Conservation (phyloP, 2,888 invertebrate species). For the Cryptus armator region DNA sequence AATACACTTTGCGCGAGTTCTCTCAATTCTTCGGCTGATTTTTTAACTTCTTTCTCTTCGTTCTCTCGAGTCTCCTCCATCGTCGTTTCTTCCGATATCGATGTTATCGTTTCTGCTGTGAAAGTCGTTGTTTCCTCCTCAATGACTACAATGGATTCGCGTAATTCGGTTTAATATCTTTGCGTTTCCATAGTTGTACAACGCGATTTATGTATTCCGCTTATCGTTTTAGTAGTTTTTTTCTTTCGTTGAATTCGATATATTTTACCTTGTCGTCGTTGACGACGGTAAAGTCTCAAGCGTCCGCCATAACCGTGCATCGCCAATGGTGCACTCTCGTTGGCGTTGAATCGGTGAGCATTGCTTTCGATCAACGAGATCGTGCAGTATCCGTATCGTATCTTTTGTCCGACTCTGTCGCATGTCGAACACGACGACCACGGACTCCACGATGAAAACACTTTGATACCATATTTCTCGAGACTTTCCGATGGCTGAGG, state of each 20-base stretch:
- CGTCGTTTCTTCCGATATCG: not conserved
- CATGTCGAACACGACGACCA: constrained; percentile 90
- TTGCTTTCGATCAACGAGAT: constrained; percentile 71
- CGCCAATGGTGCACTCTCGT: constrained; percentile 27
- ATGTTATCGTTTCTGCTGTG: not conserved
- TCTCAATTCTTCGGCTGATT: constrained; percentile 64
- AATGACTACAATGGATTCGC: constrained; percentile 21
- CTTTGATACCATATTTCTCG: constrained; percentile 80
- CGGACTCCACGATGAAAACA: constrained; percentile 87
- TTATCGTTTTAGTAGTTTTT: too few relatives aligned
- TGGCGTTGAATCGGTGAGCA: constrained; percentile 37
- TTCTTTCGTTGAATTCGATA: not conserved
- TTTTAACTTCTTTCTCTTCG: constrained; percentile 40
- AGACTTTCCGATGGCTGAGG: constrained; percentile 77
- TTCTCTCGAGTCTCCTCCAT: not conserved
- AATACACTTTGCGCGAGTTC: constrained; percentile 49
- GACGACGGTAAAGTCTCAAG: constrained; percentile 8
- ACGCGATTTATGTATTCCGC: too few relatives aligned
- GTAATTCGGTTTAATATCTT: not conserved
- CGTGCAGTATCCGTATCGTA: constrained; percentile 88
- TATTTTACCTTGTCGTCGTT: constrained; percentile 44
- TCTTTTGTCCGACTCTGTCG: constrained; percentile 86
- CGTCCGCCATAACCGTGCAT: not conserved
- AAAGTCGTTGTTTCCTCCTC: constrained; percentile 26
- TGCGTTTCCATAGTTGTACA: not conserved